Conservation (phyloP, 1,140 invertebrate genomes). For the Acyrthosiphon pisum region DNA sequence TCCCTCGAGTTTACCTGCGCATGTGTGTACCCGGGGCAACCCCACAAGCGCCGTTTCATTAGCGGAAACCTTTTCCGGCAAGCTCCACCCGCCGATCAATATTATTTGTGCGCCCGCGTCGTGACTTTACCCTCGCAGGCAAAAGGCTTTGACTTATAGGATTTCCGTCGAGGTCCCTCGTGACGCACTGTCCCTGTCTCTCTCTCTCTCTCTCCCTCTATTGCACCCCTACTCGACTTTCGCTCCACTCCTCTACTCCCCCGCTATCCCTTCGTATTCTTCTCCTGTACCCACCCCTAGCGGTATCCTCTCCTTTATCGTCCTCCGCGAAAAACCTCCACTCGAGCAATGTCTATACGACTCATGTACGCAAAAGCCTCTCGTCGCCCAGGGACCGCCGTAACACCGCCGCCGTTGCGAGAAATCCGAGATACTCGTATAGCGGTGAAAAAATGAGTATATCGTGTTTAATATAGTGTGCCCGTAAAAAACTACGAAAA, state of each 20-base stretch:
- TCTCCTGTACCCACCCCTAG: neutral
- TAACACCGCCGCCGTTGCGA: neutral
- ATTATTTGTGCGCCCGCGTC: neutral
- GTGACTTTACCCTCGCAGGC: constrained; percentile 26
- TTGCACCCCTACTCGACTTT: neutral
- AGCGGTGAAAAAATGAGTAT: neutral
- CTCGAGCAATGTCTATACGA: neutral
- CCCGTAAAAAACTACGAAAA: neutral
- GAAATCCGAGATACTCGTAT: neutral
- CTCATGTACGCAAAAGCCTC: neutral
- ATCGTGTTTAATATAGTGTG: too few relatives aligned
- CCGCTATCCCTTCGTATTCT: neutral
- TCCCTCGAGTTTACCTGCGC: constrained; percentile 45
- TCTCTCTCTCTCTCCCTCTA: neutral
- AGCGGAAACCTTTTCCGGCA: constrained; percentile 54
- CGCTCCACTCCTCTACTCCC: neutral
- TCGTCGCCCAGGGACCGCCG: neutral
- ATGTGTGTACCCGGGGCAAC: constrained; percentile 36
- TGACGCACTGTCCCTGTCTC: neutral
- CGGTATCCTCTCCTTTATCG: neutral
- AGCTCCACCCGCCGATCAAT: constrained; percentile 53
- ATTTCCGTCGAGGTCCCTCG: constrained; percentile 31
- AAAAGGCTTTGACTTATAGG: constrained; percentile 43
- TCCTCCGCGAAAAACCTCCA: neutral
- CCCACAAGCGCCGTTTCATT: constrained; percentile 55